phyloP scores from a whole-genome alignment of 30 jellyfish, hydroid and myxozoan species.

The Chrysaora quinquecirrha region DNA sequence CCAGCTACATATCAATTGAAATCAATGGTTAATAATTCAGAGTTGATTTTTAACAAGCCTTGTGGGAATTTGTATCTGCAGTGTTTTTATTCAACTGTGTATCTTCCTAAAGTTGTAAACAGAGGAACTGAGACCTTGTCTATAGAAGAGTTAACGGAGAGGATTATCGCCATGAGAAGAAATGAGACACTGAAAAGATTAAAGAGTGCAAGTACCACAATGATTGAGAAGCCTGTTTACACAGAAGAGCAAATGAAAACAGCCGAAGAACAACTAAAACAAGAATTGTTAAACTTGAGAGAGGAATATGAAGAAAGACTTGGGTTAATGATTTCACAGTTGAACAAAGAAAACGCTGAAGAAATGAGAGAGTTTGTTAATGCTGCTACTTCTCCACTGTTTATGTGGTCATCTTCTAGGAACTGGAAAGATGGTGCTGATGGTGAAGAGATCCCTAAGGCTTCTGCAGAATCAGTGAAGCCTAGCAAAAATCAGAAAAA shows the following conservation, averaged over 20 bases:
- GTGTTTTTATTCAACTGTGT: constrained; percentile 39
- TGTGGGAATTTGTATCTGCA: constrained; percentile 59
- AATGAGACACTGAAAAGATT: constrained; percentile 41
- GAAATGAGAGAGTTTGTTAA: constrained; percentile 54
- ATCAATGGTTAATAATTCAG: constrained; percentile 48
- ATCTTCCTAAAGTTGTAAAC: constrained; percentile 17
- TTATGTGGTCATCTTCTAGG: constrained; percentile 54
- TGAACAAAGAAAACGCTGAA: constrained; percentile 30
- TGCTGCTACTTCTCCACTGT: constrained; percentile 79
- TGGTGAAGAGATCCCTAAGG: neutral
- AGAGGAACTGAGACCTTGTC: constrained; percentile 73
- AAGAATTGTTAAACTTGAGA: constrained; percentile 33
- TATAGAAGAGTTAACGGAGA: constrained; percentile 58
- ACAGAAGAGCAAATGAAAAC: constrained; percentile 69
- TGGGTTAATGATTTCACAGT: constrained; percentile 29
- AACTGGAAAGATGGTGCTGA: neutral
- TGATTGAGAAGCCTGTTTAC: constrained; percentile 74
- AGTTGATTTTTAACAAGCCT: constrained; percentile 55
- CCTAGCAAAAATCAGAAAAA: neutral
- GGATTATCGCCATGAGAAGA: constrained; percentile 45
- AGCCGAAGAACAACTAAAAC: constrained; percentile 41
- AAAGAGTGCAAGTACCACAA: constrained; percentile 77
- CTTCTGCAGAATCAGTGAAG: constrained; percentile 12
- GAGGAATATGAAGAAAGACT: constrained; percentile 69
- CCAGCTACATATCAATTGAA: constrained; percentile 28